These are phyloP conservation scores for Loris lydekkerianus DNA, from an alignment of 2,797 vertebrate species.

Conservation along the genomic window DNA sequence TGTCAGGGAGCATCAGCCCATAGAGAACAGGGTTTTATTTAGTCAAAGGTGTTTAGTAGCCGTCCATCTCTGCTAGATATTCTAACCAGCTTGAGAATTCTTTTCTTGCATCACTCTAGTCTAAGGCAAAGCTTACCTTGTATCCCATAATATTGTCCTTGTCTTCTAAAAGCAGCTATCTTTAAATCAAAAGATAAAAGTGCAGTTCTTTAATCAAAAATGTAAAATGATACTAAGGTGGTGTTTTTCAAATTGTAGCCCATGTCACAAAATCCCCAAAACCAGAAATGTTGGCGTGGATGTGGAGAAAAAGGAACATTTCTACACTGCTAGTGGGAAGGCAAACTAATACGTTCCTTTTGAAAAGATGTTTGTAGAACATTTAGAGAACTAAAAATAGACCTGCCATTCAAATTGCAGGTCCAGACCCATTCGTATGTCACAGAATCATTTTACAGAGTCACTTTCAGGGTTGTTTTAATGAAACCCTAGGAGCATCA, in stretches of 20 bases:
- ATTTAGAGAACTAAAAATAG: no score
- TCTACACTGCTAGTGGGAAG: no score
- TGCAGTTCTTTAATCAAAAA: background rate
- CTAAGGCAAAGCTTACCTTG: conserved; percentile 15
- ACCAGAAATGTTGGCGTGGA: no score
- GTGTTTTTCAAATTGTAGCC: conserved; percentile 23
- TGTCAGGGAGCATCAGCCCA: background rate
- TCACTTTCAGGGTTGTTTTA: background rate
- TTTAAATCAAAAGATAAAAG: conserved; percentile 62
- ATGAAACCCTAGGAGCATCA: background rate
- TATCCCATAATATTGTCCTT: background rate
- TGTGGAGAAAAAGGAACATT: no score
- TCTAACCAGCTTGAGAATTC: conserved; percentile 4
- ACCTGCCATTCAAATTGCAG: background rate
- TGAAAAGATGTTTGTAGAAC: no score
- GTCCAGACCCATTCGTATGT: background rate
- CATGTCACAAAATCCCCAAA: no score
- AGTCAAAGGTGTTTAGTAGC: background rate
- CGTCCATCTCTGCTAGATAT: conserved; percentile 14
- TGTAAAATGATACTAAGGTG: background rate
- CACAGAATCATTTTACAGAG: conserved; percentile 8
- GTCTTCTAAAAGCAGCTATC: background rate
- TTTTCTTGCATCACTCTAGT: background rate
- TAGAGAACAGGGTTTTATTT: conserved; percentile 1
- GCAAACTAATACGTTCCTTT: no score